phyloP scores from a whole-genome alignment of 2,113 vertebrate genomes.

The Protobothrops flavoviridis region DNA sequence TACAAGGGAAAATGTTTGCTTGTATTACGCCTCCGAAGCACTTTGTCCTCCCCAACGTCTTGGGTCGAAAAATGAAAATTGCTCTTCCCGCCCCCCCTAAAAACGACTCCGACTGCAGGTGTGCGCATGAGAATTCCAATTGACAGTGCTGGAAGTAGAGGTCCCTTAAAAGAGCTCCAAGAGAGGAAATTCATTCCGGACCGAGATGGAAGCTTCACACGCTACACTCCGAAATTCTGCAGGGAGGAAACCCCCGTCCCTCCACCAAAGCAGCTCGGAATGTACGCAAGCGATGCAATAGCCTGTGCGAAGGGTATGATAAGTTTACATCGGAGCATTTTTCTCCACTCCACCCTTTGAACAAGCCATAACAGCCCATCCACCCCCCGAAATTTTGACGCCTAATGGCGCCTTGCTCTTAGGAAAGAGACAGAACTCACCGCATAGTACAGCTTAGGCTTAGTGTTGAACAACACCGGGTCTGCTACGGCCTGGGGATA shows the following conservation, averaged over 20 bases:
- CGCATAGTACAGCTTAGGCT: conserved; percentile 66
- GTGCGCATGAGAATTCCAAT: neutral
- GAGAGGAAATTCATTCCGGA: neutral
- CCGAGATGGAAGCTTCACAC: neutral
- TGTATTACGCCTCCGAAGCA: neutral
- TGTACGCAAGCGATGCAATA: neutral
- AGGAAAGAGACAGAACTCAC: conserved; percentile 71
- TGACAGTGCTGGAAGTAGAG: no score
- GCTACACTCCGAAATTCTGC: neutral
- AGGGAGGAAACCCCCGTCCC: no score
- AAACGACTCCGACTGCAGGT: neutral
- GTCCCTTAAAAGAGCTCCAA: neutral
- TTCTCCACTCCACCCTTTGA: neutral
- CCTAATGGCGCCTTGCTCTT: neutral
- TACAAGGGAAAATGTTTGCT: no score
- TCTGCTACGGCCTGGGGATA: conserved; percentile 70
- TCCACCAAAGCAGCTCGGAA: neutral
- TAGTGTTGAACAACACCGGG: conserved; percentile 77
- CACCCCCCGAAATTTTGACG: neutral
- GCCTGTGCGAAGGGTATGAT: neutral
- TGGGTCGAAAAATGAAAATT: neutral
- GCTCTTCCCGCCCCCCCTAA: neutral
- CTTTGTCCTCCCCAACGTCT: neutral
- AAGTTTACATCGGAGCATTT: neutral
- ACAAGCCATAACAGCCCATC: no score